A percentile compares a stretch with the other conserved stretches of the same genome.
Conservation (phyloP, 2,797 vertebrate species). For the Cichlasoma orientale region DNA sequence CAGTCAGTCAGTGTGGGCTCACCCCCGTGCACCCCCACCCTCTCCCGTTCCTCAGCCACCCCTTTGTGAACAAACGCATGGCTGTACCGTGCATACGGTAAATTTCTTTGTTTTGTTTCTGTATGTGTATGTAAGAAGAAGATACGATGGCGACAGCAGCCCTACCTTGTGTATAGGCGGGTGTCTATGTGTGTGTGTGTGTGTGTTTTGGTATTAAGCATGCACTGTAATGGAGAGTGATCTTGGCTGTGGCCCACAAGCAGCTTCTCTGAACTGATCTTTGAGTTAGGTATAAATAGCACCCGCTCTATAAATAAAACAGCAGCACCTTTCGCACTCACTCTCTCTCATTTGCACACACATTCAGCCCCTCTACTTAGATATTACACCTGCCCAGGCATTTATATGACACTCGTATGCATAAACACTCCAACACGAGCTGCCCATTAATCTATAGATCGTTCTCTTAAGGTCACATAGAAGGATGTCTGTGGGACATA, state of each 20-base stretch:
- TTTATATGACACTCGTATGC: constrained; percentile 18
- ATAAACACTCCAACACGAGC: constrained; percentile 19
- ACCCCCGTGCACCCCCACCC: not conserved
- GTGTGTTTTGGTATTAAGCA: constrained; percentile 38
- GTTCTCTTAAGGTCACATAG: constrained; percentile 48
- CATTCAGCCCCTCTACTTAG: constrained; percentile 24
- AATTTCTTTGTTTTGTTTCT: constrained; percentile 53
- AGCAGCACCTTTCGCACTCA: constrained; percentile 74
- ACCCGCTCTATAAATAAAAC: constrained; percentile 79
- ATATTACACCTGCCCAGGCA: constrained; percentile 44
- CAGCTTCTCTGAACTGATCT: constrained; percentile 80
- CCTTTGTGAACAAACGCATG: constrained; percentile 41
- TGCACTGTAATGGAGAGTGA: constrained; percentile 69
- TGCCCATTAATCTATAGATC: constrained; percentile 48
- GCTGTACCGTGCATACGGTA: constrained; percentile 44
- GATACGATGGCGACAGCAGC: constrained; percentile 27
- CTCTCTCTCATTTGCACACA: constrained; percentile 38
- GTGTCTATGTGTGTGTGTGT: constrained; percentile 5
- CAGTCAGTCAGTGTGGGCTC: constrained; percentile 62
- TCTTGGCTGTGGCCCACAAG: constrained; percentile 75
- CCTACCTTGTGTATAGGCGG: not conserved
- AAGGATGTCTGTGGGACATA: constrained; percentile 47
- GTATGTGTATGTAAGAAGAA: constrained; percentile 50
- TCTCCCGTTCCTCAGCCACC: not conserved
- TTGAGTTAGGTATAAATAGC: constrained; percentile 81